Conservation (phyloP, 30 jellyfish, hydroid and myxozoan genomes). For the Cassiopea xamachana region DNA sequence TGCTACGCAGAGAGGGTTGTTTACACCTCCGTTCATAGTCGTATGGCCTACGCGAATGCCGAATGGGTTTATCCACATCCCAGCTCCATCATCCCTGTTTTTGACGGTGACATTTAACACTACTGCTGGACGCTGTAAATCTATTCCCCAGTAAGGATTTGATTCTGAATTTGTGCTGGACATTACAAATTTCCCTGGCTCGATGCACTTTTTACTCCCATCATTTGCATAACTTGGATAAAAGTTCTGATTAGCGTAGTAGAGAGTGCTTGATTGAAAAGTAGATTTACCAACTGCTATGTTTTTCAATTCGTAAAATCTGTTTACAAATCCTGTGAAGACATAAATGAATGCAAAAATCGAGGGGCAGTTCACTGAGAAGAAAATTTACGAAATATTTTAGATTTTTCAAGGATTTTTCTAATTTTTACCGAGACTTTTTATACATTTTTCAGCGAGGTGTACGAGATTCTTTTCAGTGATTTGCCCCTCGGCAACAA, state of each 20-base stretch:
- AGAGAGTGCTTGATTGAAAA: neutral
- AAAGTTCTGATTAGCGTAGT: neutral
- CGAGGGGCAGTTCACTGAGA: too few relatives aligned
- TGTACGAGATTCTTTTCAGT: too few relatives aligned
- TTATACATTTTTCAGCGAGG: too few relatives aligned
- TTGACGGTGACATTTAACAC: neutral
- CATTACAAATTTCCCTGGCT: too few relatives aligned
- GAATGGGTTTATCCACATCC: neutral
- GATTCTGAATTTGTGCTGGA: neutral
- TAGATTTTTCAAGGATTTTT: too few relatives aligned
- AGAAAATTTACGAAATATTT: too few relatives aligned
- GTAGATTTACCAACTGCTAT: neutral
- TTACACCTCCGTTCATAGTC: neutral
- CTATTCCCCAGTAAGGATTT: neutral
- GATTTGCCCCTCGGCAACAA: too few relatives aligned
- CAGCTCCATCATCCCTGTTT: neutral
- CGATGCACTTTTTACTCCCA: neutral
- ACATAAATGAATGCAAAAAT: neutral
- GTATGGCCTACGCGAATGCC: neutral
- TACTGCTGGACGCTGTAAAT: neutral
- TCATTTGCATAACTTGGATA: neutral
- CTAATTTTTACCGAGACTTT: too few relatives aligned
- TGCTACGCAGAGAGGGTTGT: neutral
- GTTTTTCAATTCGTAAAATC: conserved; percentile 1
- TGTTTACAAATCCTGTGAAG: neutral